These are phyloP conservation scores for Drosophila subobscura DNA, from an alignment of 1,140 invertebrate genomes.

Conservation along the genomic window DNA sequence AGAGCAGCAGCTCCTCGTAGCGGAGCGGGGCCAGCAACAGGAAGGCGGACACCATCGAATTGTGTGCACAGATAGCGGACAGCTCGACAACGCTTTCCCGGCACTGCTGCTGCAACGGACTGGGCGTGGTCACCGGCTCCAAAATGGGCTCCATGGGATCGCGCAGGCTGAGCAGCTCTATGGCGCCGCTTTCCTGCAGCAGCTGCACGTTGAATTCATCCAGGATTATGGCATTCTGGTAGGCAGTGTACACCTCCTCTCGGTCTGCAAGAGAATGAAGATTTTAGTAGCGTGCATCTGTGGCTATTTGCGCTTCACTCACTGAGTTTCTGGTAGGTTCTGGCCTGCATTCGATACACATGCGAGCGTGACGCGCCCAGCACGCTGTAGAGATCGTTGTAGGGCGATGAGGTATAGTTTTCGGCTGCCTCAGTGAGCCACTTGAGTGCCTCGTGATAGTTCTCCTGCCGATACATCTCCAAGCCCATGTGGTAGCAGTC, in stretches of 20 bases:
- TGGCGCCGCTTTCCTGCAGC: neutral
- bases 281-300: neutral
- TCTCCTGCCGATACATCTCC: slow-evolving; percentile 20
- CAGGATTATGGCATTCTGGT: slow-evolving; percentile 1
- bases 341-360: slow-evolving; percentile 35
- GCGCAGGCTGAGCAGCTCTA: slow-evolving; percentile 3
- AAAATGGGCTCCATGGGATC: slow-evolving; percentile 7
- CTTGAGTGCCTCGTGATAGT: slow-evolving; percentile 31
- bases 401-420: slow-evolving; percentile 22
- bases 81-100: neutral
- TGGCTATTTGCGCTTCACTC: neutral
- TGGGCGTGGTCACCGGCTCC: neutral
- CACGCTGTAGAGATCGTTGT: slow-evolving; percentile 10
- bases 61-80: slow-evolving; percentile 88
- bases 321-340: slow-evolving; percentile 37
- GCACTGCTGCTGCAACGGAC: slow-evolving; percentile 25
- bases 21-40: slow-evolving; percentile 93
- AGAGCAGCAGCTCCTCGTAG: slow-evolving; percentile 92
- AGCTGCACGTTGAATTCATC: slow-evolving; percentile 27
- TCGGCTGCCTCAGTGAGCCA: slow-evolving; percentile 42
- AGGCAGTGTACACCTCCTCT: neutral
- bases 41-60: slow-evolving; percentile 88
- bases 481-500: slow-evolving; percentile 56
- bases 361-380: slow-evolving; percentile 38
- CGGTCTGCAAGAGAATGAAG: slow-evolving; percentile 13